Conservation (phyloP, 2,888 invertebrate genomes). For the Ferrisia virgata region DNA sequence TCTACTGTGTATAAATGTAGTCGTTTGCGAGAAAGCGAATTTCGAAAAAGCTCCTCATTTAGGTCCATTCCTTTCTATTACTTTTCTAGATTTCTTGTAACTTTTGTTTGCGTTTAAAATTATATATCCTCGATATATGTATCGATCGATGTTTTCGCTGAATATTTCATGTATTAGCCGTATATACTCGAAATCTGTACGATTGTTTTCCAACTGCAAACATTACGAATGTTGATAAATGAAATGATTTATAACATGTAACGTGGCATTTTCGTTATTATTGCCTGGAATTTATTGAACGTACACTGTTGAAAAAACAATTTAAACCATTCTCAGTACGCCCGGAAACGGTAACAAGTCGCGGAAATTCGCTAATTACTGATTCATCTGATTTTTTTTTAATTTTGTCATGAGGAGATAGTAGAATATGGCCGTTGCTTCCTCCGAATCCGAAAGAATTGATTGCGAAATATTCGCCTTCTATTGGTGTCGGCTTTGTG, state of each 20-base stretch:
- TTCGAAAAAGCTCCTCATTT: no score
- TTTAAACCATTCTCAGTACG: conserved; percentile 46
- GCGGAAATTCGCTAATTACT: conserved; percentile 49
- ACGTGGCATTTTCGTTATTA: background rate
- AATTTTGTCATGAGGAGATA: background rate
- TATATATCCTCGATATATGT: conserved; percentile 57
- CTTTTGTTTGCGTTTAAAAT: conserved; percentile 25
- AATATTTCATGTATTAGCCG: conserved; percentile 62
- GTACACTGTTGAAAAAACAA: conserved; percentile 56
- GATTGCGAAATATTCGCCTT: conserved; percentile 58
- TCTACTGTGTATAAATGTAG: no score
- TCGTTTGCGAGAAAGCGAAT: no score
- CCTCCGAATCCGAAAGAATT: conserved; percentile 46
- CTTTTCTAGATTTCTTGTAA: conserved; percentile 59
- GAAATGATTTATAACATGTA: background rate
- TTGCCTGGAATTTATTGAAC: background rate
- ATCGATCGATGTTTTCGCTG: conserved; percentile 67
- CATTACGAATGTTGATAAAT: background rate
- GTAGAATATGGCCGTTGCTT: background rate
- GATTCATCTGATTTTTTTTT: background rate
- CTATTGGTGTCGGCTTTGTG: conserved; percentile 50
- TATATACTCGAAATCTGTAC: conserved; percentile 63
- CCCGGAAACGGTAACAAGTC: conserved; percentile 49
- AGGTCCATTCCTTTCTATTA: background rate
- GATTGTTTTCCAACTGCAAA: conserved; percentile 56